Evolutionary conservation across 35 echinoderm and acorn worm species (phyloP), one percentile per base, ranked within the genome.

Genomic region (Heliocidaris tuberculata): DNA sequence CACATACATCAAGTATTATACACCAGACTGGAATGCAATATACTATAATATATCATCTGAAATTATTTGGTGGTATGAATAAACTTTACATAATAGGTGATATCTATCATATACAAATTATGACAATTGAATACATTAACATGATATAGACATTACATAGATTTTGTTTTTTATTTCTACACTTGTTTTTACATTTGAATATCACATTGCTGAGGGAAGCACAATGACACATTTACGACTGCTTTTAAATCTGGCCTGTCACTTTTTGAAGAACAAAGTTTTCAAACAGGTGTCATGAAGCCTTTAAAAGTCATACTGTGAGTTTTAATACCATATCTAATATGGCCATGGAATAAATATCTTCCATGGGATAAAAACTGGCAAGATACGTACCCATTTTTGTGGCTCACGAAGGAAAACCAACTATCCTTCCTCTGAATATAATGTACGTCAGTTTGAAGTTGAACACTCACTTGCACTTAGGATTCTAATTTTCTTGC

Each of bases 101-200:
- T 78, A 78, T 78, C 65, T 78, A 78, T 78, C 65, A 78, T 78
- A 78, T n/a, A 78, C 65, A 78, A n/a, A 78, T 78, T 4, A 78
- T 78, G 35, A 42, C 35, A 42, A 42, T 42, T 42, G 65, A 78
- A 78, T 78, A 17, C 17, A 78, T 27, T 4, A 78, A 71, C 16
- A 71, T 78, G 65, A 27, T n/a, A 78, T n/a, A 78, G 65, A 78
- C 27, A 78, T 78, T 78, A 78, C 17, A 78, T 70, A 19, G 17
- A 21, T 4, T n/a, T 27, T 24, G 15, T 78, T 21, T 70, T 70
- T 78, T 9, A 78, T n/a, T 78, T 24, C 21, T 78, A 27, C 24
- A 24, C 27, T 78, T 78, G 27, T 78, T 78, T 29, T 78, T 19
- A 78, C 65, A 78, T n/a, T 78, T 78, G 65, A n/a, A 29, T 78